These are phyloP conservation scores for Potamilus streckersoni DNA, from an alignment of 1,140 invertebrate genomes.

Conservation along the genomic window DNA sequence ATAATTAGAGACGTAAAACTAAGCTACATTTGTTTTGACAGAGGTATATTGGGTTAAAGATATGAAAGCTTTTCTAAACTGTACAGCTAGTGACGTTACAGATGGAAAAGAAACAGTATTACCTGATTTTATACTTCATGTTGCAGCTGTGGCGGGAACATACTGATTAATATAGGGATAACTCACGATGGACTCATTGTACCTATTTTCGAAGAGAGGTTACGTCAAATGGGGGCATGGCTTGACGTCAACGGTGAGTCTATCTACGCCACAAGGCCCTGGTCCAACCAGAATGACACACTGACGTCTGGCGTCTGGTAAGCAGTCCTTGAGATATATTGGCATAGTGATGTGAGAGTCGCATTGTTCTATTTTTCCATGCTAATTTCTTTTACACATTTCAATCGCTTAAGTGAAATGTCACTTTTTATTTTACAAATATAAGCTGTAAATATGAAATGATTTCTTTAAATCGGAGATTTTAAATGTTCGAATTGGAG, in stretches of 20 bases:
- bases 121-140: not conserved
- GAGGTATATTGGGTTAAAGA: not conserved
- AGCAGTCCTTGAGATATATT: constrained; percentile 3
- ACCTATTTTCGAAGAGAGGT: constrained; percentile 90
- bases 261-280: constrained; percentile 84
- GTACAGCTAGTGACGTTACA: not conserved
- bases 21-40: not conserved
- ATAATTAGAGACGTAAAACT: not conserved
- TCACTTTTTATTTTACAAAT: too few relatives aligned
- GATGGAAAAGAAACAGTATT: not conserved
- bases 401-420: too few relatives aligned
- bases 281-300: constrained; percentile 83
- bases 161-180: constrained; percentile 90
- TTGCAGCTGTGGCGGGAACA: constrained; percentile 86
- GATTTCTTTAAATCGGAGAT: too few relatives aligned
- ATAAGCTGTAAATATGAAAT: too few relatives aligned
- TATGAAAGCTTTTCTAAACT: not conserved
- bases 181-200: constrained; percentile 89
- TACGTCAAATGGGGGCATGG: constrained; percentile 79
- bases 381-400: too few relatives aligned
- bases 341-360: not conserved
- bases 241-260: constrained; percentile 87
- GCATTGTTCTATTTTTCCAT: too few relatives aligned
- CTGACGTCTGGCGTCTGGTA: constrained; percentile 65
- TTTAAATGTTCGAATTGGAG: too few relatives aligned